Evolutionary conservation across 2,113 vertebrate genomes (phyloP).

Genomic region (Hemiscyllium ocellatum): DNA sequence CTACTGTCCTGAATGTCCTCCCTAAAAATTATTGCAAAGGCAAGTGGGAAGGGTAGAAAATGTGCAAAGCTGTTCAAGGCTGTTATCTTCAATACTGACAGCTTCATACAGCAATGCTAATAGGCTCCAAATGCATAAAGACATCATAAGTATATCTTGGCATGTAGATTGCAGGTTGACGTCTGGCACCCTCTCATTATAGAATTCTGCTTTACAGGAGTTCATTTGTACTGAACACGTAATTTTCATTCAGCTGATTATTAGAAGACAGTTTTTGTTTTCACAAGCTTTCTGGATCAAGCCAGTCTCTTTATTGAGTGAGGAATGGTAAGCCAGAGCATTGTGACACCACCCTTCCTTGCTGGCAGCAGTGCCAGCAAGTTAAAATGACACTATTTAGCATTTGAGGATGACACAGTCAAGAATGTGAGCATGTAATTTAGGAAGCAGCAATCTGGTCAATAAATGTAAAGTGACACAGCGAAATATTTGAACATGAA

Average conservation of each 20-base stretch:
- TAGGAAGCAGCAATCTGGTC: neutral
- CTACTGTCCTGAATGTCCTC: neutral
- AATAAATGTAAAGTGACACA: neutral
- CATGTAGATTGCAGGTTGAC: slow-evolving; percentile 36
- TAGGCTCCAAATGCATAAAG: slow-evolving; percentile 34
- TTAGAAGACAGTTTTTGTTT: slow-evolving; percentile 16
- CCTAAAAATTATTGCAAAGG: neutral
- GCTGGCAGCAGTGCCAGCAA: neutral
- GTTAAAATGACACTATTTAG: neutral
- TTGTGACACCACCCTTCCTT: neutral
- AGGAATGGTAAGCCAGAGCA: neutral
- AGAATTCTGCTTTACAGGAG: slow-evolving; percentile 31
- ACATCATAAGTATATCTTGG: slow-evolving; percentile 27
- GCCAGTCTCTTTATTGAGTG: neutral
- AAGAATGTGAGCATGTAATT: slow-evolving; percentile 3
- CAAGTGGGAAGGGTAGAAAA: neutral
- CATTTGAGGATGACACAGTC: neutral
- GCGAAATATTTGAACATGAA: neutral
- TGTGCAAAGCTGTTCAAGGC: neutral
- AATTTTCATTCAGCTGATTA: slow-evolving; percentile 29
- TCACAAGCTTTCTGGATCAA: neutral
- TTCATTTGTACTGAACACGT: slow-evolving; percentile 34
- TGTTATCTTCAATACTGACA: slow-evolving; percentile 22
- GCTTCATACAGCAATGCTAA: neutral
- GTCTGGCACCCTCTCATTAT: slow-evolving; percentile 36